Evolutionary conservation across 2,113 vertebrate genomes (phyloP).

Genomic region (Progne subis): DNA sequence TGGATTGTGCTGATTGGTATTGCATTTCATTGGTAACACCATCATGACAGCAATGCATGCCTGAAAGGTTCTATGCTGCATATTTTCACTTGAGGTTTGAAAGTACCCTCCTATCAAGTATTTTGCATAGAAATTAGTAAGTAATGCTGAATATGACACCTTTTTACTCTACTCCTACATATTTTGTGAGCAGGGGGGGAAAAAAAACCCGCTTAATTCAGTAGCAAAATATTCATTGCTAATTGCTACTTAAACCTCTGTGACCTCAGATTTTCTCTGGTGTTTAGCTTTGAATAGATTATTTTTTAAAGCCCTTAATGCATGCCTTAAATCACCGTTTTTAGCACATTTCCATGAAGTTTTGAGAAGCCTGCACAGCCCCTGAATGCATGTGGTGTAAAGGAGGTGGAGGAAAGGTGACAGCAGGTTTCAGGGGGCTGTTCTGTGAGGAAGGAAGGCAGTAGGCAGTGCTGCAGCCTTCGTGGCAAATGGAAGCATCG

Average conservation of each 20-base stretch:
- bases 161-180: not conserved
- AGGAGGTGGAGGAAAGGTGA: not conserved
- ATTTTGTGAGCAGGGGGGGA: not conserved
- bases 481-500: not conserved
- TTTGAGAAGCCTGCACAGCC: fast-evolving
- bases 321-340: not conserved
- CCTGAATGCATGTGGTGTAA: not conserved
- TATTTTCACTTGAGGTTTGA: not conserved
- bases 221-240: not conserved
- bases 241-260: not conserved
- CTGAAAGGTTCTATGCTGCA: not conserved
- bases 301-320: not conserved
- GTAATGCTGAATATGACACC: not conserved
- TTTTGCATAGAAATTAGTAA: not conserved
- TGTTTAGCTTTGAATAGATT: not conserved
- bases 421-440: not conserved
- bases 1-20: not conserved
- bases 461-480: not conserved
- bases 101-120: not conserved
- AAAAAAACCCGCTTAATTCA: not conserved
- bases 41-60: not conserved
- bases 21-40: not conserved
- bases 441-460: not conserved
- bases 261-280: not conserved
- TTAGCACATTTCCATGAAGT: not conserved